phyloP scores from a whole-genome alignment of 2,888 invertebrate species.

The Phyto melanocephala region DNA sequence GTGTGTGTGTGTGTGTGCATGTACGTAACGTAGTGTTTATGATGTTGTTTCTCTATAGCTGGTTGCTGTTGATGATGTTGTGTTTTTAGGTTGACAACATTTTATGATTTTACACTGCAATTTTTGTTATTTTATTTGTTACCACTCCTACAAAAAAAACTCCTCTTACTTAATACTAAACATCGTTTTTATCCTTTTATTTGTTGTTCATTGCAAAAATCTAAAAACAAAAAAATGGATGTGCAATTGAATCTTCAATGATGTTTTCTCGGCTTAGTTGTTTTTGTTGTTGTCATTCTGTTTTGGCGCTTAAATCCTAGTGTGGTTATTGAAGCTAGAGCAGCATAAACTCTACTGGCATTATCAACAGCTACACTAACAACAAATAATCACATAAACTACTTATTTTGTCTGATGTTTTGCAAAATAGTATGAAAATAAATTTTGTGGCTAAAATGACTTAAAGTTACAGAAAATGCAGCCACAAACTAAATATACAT shows the following conservation, averaged over 20 bases:
- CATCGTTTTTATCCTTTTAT: not conserved
- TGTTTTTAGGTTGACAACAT: constrained; percentile 48
- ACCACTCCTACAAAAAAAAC: not conserved
- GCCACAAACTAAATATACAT: not conserved
- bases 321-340: constrained; percentile 43
- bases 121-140: not conserved
- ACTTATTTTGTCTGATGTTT: constrained; percentile 41
- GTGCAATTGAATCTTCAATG: constrained; percentile 47
- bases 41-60: constrained; percentile 28
- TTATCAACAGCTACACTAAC: not conserved
- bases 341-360: constrained; percentile 4
- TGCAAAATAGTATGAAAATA: constrained; percentile 24
- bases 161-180: not conserved
- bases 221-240: not conserved
- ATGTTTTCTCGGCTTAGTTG: constrained; percentile 32
- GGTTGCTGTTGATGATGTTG: constrained; percentile 36
- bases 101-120: constrained; percentile 47
- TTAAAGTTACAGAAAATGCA: constrained; percentile 36
- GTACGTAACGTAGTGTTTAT: constrained; percentile 25
- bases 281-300: not conserved
- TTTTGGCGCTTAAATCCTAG: constrained; percentile 34
- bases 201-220: not conserved
- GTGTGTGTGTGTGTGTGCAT: not conserved
- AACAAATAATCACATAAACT: constrained; percentile 33
- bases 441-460: constrained; percentile 50